A percentile compares a stretch with the other conserved stretches of the same genome.
Conservation (phyloP, 2,797 vertebrate genomes). For the Pyrrhura leucotis region DNA sequence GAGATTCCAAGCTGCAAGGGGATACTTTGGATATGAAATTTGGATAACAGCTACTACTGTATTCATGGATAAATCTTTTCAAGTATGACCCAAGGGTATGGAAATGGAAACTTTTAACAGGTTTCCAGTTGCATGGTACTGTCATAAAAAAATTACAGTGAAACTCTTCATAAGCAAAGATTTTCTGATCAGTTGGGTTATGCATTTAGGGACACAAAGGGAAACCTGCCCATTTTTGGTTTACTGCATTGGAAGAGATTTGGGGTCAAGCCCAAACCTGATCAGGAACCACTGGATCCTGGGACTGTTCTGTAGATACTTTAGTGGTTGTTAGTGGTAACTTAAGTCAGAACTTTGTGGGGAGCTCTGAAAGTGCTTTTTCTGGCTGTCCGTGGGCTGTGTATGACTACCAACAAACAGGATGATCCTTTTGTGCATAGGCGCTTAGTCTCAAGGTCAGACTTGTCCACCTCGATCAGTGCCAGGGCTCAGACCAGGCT, state of each 20-base stretch:
- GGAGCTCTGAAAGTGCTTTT: neutral
- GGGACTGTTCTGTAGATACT: neutral
- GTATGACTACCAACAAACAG: neutral
- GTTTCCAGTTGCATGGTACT: neutral
- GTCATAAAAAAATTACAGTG: neutral
- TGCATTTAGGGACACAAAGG: neutral
- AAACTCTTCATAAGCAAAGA: neutral
- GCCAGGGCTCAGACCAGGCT: neutral
- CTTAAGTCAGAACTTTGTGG: neutral
- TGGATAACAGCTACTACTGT: neutral
- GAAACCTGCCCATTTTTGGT: neutral
- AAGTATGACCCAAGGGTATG: neutral
- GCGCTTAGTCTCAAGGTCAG: neutral
- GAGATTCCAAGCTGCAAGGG: neutral
- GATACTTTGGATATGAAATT: neutral
- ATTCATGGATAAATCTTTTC: neutral
- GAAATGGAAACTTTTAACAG: neutral
- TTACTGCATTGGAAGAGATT: neutral
- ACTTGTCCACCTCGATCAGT: fast-evolving
- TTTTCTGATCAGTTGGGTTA: neutral
- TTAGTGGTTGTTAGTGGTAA: neutral
- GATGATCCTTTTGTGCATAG: neutral
- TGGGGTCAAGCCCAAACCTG: neutral
- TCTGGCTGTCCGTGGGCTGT: neutral
- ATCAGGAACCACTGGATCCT: neutral